These are phyloP conservation scores for Tragelaphus oryx DNA, from an alignment of 2,797 vertebrate genomes.

Conservation along the genomic window DNA sequence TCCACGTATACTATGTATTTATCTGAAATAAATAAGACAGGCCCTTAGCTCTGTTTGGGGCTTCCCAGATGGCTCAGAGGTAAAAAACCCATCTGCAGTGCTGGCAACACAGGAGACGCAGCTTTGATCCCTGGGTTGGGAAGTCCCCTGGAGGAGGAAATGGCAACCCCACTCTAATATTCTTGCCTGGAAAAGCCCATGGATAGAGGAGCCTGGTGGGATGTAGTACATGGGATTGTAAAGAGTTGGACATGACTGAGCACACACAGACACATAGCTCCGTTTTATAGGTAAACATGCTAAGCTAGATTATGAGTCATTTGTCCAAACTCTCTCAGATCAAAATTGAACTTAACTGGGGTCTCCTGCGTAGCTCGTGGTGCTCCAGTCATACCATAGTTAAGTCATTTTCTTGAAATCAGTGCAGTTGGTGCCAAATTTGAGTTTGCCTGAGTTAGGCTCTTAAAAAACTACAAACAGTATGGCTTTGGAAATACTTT, in stretches of 20 bases:
- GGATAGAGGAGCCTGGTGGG: background rate
- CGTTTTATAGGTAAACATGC: background rate
- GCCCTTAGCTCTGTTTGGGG: background rate
- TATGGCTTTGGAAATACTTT: background rate
- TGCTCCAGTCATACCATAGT: background rate
- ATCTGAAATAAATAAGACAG: background rate
- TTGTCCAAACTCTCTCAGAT: background rate
- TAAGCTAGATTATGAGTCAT: background rate
- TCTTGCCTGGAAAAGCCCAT: background rate
- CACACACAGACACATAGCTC: background rate
- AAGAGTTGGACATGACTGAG: background rate
- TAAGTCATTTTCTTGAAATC: constrained; percentile 23
- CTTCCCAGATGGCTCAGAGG: background rate
- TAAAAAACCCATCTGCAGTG: background rate
- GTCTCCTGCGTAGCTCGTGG: background rate
- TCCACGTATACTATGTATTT: background rate
- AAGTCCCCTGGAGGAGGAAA: background rate
- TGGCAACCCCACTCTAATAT: background rate
- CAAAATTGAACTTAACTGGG: background rate
- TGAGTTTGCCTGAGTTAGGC: background rate
- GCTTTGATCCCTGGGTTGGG: background rate
- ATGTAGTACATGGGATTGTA: background rate
- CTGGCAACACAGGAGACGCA: background rate
- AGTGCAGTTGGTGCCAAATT: background rate
- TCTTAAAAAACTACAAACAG: background rate